Evolutionary conservation across 2,888 invertebrate genomes (phyloP), one percentile per base, ranked within the genome.

Genomic region (Ecdyonurus torrentis): DNA sequence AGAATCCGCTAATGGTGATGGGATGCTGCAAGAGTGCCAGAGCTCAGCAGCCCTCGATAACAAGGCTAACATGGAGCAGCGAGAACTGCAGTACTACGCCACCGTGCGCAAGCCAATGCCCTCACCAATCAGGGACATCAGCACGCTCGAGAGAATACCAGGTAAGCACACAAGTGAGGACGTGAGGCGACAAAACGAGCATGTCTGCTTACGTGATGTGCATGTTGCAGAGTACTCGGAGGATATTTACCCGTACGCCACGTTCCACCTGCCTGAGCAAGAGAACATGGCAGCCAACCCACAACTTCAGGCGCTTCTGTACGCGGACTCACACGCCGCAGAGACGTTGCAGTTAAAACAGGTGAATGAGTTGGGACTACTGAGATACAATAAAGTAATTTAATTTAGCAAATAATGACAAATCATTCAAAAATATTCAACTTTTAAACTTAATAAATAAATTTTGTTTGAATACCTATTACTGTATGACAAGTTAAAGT

Each of bases 211-310:
- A n/a, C n/a, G n/a, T n/a, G n/a, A n/a, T n/a, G n/a, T n/a, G n/a
- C n/a, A n/a, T n/a, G n/a, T 20, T 55, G n/a, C 61, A 64, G 68
- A 68, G 59, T 66, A 68, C 52, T 65, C 67, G 2, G 68, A 68
- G 50, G 68, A 68, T 58, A 66, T 66, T 23, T 66, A 65, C 24
- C 66, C 66, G 23, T 68, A 68, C 62, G 68, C 68, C 19, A 68
- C 68, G 22, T 68, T 68, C 62, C 68, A 68, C 62, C 64, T 68
- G 2, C 65, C 67, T 20, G 53, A 59, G 24, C 59, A 59, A n/a
- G 80, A 80, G 69, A 79, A 77, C 68, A 75, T 78, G 68, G 76
- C 79, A 25, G 76, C 75, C 25, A 79, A 79, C 68, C 76, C 76
- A 60, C 76, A 73, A 63, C 69, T 72, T 64, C 74, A 73, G 67